Conservation (phyloP, 2,113 vertebrate genomes). For the Tiliqua scincoides region DNA sequence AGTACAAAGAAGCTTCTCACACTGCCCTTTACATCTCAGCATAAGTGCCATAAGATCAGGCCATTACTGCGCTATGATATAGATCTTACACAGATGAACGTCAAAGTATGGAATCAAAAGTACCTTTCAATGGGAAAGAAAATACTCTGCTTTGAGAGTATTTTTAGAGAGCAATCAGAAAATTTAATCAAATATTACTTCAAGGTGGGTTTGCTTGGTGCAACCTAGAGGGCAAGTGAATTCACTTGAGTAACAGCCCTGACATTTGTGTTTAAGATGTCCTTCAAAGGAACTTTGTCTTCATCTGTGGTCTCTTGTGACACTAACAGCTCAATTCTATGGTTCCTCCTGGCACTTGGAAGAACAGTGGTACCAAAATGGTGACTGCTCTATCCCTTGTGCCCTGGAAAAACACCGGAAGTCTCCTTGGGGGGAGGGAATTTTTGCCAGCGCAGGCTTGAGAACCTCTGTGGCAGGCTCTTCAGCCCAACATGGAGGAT, state of each 20-base stretch:
- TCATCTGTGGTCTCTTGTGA: background rate
- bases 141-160: too few relatives aligned
- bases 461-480: too few relatives aligned
- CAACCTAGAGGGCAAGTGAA: background rate
- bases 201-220: background rate
- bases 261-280: background rate
- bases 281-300: background rate
- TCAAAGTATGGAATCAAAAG: background rate
- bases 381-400: too few relatives aligned
- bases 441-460: too few relatives aligned
- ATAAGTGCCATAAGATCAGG: background rate
- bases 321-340: too few relatives aligned
- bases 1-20: background rate
- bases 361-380: too few relatives aligned
- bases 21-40: background rate
- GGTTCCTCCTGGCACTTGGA: too few relatives aligned
- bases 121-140: background rate
- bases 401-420: too few relatives aligned
- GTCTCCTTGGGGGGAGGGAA: too few relatives aligned
- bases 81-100: background rate
- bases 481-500: too few relatives aligned
- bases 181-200: background rate
- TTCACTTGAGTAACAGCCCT: background rate
- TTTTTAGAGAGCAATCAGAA: background rate
- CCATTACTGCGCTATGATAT: background rate